These are phyloP conservation scores for Rostratula benghalensis DNA, from an alignment of 2,113 vertebrate species.

Conservation along the genomic window DNA sequence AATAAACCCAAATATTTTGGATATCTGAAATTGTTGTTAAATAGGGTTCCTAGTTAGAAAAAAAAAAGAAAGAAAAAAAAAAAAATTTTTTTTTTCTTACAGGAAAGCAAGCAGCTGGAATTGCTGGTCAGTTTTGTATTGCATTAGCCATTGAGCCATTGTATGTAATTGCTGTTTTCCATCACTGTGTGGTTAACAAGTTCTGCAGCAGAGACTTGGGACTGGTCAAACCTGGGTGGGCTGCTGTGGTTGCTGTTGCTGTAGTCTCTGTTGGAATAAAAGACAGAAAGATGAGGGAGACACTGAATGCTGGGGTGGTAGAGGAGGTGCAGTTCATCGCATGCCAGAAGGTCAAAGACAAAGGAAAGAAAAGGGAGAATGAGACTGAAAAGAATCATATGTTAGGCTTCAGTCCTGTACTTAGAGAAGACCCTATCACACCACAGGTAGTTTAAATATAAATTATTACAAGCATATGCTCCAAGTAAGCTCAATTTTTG, in stretches of 20 bases:
- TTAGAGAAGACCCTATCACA: neutral
- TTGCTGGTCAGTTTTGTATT: neutral
- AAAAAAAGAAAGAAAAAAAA: too few species aligned
- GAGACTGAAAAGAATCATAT: neutral
- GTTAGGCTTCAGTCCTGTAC: neutral
- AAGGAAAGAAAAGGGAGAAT: neutral
- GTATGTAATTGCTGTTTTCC: neutral
- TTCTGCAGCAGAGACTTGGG: neutral
- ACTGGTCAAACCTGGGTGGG: neutral
- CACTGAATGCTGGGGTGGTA: neutral
- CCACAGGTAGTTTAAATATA: neutral
- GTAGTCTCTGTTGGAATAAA: neutral
- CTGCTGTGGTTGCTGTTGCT: neutral
- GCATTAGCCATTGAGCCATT: neutral
- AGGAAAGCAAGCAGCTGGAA: neutral
- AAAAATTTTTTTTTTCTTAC: neutral
- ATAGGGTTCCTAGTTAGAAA: neutral
- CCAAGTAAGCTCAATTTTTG: constrained; percentile 7
- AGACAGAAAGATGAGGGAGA: neutral
- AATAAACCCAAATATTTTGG: constrained; percentile 10
- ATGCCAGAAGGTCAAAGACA: neutral
- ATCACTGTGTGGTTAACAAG: neutral
- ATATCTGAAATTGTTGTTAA: neutral
- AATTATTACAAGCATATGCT: neutral
- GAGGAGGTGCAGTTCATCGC: neutral